Evolutionary conservation across 2,888 invertebrate species (phyloP).

Genomic region (Hirtodrosophila histrioides): DNA sequence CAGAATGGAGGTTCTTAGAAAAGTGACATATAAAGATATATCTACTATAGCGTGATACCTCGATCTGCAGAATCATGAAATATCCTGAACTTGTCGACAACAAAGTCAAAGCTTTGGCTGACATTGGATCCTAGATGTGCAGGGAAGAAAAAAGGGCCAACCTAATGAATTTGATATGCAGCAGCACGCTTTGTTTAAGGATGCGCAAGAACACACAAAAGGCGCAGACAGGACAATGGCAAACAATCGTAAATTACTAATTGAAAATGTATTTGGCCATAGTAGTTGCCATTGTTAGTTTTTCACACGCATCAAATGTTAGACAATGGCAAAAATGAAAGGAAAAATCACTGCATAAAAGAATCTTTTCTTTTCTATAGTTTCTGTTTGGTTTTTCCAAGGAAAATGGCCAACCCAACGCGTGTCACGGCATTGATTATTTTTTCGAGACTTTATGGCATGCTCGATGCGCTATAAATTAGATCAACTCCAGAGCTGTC

Average conservation of each 20-base stretch:
- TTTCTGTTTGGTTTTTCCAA: conserved; percentile 35
- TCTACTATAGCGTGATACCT: too few relatives aligned
- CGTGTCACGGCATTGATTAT: conserved; percentile 49
- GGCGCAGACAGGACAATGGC: conserved; percentile 33
- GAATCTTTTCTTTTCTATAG: conserved; percentile 17
- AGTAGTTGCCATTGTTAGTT: conserved; percentile 36
- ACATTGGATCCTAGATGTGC: conserved; percentile 7
- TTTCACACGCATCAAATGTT: conserved; percentile 37
- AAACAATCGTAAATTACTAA: conserved; percentile 71
- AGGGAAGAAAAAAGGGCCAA: conserved; percentile 7
- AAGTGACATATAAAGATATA: too few relatives aligned
- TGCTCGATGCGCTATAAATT: conserved; percentile 35
- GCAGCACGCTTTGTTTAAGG: conserved; percentile 56
- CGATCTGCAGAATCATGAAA: too few relatives aligned
- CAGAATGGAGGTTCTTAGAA: too few relatives aligned
- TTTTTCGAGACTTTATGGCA: conserved; percentile 30
- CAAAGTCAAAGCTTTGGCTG: conserved; percentile 45
- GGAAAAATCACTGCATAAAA: conserved; percentile 17
- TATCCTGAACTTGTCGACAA: too few relatives aligned
- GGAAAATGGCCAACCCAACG: conserved; percentile 48
- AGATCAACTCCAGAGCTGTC: conserved; percentile 31
- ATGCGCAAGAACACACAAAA: conserved; percentile 32
- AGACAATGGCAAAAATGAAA: conserved; percentile 35
- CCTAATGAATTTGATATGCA: conserved; percentile 66
- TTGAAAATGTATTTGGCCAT: conserved; percentile 71